These are phyloP conservation scores for Nemoura dubitans DNA, from an alignment of 2,888 invertebrate species.

Conservation along the genomic window DNA sequence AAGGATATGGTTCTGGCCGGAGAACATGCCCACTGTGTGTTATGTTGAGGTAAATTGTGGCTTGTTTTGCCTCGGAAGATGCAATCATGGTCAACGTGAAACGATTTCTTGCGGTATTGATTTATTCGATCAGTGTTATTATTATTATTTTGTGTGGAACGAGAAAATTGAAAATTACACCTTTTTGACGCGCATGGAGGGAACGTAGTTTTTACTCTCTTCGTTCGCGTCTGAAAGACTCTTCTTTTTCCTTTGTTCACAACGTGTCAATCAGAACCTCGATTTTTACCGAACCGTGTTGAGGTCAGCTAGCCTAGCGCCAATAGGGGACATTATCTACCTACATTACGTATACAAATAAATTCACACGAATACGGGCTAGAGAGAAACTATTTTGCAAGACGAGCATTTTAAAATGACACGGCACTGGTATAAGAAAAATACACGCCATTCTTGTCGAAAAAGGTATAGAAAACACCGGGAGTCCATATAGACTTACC, in stretches of 20 bases:
- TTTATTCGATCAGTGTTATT: conserved; percentile 7
- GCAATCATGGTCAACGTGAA: background rate
- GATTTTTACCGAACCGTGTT: background rate
- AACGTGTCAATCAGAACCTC: background rate
- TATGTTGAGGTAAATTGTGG: background rate
- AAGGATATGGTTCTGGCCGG: too few species aligned
- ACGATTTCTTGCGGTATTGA: background rate
- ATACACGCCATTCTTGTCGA: background rate
- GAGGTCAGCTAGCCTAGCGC: background rate
- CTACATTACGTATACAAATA: too few species aligned
- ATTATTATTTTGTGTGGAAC: background rate
- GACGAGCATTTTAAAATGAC: background rate
- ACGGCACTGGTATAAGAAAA: background rate
- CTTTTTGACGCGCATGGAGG: background rate
- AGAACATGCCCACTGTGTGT: background rate
- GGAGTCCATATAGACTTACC: background rate
- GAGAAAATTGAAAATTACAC: conserved; percentile 3
- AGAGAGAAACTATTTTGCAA: background rate
- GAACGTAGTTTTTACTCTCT: background rate
- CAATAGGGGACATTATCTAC: conserved; percentile 12
- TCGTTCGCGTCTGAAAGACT: background rate
- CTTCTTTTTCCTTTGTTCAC: background rate
- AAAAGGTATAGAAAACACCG: background rate
- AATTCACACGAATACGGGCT: background rate
- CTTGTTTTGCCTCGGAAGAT: background rate